Base-by-base conservation (phyloP, 2,888 invertebrate species). In the Leptogaster cylindrica region DNA sequence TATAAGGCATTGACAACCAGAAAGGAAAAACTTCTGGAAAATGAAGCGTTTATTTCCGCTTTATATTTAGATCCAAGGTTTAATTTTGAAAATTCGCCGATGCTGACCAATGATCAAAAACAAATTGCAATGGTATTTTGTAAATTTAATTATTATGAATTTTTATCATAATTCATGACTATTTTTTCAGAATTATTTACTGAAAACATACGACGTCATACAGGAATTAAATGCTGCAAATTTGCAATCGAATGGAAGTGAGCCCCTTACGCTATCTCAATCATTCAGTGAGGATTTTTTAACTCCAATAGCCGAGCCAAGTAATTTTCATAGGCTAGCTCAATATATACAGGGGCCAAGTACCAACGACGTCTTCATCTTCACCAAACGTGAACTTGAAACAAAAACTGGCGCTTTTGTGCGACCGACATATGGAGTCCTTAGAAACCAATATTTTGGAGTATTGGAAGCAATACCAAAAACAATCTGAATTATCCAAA, bases 51-150 rank as follows among this genome's bases (percentile, higher is more conserved):
- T 65, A 31, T 51, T 3, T 14, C 51, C 31, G 68, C 70, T 8
- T 25, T 70, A 8, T 70, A 65, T 41, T 23, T 65, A 31, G 65
- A 70, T 65, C 61, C 65, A 4, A 10, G 68, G 2, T 69, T 69
- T 23, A 69, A 68, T 63, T 68, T 69, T 28, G 18, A 20, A 23
- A 48, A 48, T n/a, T 18, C 18, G 2, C 48, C 18, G 14, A 20
- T 48, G 18, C 20, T 48, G 20, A 48, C 18, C 23, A 23, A 48
- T 20, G 20, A 48, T 18, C 48, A 36, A 36, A 36, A 5, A 36
- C 12, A 36, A 36, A n/a, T n/a, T n/a, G n/a, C n/a, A n/a, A n/a
- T n/a, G n/a, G n/a, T n/a, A n/a, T n/a, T n/a, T n/a, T n/a, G n/a
- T n/a, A n/a, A n/a, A n/a, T n/a, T n/a, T n/a, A n/a, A n/a, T n/a